Conservation (phyloP, 2,113 vertebrate genomes). For the Phaethornis superciliosus region DNA sequence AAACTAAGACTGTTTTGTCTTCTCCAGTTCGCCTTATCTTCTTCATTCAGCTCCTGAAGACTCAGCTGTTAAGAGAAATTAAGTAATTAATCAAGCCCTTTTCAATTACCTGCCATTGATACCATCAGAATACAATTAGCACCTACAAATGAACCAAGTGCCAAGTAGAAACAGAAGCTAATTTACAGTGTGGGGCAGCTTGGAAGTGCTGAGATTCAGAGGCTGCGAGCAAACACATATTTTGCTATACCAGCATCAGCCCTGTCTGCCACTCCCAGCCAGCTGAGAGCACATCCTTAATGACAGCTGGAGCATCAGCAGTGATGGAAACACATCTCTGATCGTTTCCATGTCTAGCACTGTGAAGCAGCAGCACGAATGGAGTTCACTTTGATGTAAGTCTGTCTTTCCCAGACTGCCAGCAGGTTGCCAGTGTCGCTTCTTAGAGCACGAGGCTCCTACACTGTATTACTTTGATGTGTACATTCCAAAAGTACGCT, state of each 20-base stretch:
- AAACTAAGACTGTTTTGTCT: constrained; percentile 77
- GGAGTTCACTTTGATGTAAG: neutral
- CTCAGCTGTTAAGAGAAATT: constrained; percentile 93
- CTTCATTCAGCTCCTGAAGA: constrained; percentile 87
- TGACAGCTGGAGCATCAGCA: neutral
- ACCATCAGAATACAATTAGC: constrained; percentile 90
- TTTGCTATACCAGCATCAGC: constrained; percentile 43
- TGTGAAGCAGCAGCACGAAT: neutral
- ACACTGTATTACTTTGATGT: neutral
- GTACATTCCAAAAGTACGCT: neutral
- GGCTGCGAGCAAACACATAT: constrained; percentile 55
- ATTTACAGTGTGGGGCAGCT: constrained; percentile 67
- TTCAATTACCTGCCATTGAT: constrained; percentile 93
- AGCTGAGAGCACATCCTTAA: neutral
- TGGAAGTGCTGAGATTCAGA: constrained; percentile 28
- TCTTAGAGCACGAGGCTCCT: neutral
- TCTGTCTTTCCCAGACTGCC: neutral
- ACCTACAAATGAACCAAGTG: constrained; percentile 78
- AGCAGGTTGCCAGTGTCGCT: neutral
- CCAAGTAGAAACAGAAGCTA: constrained; percentile 76
- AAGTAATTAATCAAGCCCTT: constrained; percentile 95
- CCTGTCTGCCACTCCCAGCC: neutral
- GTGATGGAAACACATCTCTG: neutral
- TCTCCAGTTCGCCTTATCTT: constrained; percentile 83
- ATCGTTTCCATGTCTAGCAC: neutral